Evolutionary conservation across 1,140 invertebrate species (phyloP), one percentile per base, ranked within the genome.

Genomic region (Bathynomus jamesi): DNA sequence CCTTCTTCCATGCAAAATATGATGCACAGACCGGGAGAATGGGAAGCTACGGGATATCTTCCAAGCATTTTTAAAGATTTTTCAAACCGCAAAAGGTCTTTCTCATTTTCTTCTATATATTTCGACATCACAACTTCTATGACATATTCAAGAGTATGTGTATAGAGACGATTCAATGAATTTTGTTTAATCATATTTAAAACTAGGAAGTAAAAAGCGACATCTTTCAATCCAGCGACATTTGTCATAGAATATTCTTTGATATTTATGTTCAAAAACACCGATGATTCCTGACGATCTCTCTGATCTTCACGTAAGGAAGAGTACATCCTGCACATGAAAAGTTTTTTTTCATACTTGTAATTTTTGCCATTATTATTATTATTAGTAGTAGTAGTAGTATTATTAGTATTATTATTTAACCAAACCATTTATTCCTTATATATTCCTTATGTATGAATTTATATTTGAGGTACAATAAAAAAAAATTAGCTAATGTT

Each of bases 141-240:
- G 69, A 73, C 60, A 29, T 70, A 73, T 30, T 13, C 28, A 17
- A 76, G 67, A 24, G 66, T 70, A 64, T 76, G 75, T 4, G 75
- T 76, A 61, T 76, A 73, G 30, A 76, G 71, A 25, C 71, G 69
- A 31, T 70, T 76, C 28, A 76, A 61, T 29, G 70, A 53, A 25
- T 71, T 61, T 27, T 70, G 66, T 27, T 62, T 70, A 65, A 76
- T 69, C 28, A 76, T 65, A 3, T 32, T 28, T 1, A 76, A 64
- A 3, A 72, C 68, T 17, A 76, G 68, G 60, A 70, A 76, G 28
- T 73, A 76, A 61, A 76, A 76, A 17, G 75, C 75, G 2, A 68
- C 75, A 31, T 76, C 75, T 53, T 76, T 76, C 17, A 76, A 67
- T 0, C 70, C 75, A 0, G 17, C 21, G n/a, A 73, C 66, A n/a